Evolutionary conservation across 2,888 invertebrate genomes (phyloP).

Genomic region (Pammene fasciana): DNA sequence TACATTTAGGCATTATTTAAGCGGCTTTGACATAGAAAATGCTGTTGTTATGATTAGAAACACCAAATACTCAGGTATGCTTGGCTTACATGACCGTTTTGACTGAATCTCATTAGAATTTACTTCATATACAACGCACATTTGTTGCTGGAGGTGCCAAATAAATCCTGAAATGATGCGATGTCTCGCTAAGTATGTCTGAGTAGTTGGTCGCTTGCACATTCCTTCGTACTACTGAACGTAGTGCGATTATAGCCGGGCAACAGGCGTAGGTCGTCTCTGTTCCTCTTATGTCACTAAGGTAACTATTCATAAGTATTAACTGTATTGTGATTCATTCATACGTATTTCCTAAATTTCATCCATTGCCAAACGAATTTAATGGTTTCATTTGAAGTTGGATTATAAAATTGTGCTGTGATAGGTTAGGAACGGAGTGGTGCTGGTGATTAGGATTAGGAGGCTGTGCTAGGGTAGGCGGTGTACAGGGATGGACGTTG

Average conservation of each 20-base stretch:
- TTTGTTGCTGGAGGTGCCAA: not conserved
- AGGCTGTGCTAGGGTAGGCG: conserved; percentile 42
- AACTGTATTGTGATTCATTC: conserved; percentile 81
- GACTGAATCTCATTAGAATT: conserved; percentile 26
- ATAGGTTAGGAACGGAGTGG: conserved; percentile 10
- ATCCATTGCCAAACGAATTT: conserved; percentile 70
- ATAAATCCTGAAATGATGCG: conserved; percentile 1
- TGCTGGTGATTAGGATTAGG: conserved; percentile 38
- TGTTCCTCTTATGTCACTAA: conserved; percentile 69
- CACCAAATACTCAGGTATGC: conserved; percentile 13
- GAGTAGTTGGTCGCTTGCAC: conserved; percentile 13
- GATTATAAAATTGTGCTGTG: conserved; percentile 63
- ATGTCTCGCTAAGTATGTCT: conserved; percentile 1
- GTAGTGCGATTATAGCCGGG: conserved; percentile 41
- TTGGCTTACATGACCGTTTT: conserved; percentile 9
- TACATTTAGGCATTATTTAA: not conserved
- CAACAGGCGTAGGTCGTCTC: conserved; percentile 63
- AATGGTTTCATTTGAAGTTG: conserved; percentile 60
- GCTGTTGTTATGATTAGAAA: conserved; percentile 14
- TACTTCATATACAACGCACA: conserved; percentile 5
- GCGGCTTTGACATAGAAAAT: conserved; percentile 10
- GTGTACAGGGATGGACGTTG: conserved; percentile 27
- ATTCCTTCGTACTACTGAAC: conserved; percentile 23
- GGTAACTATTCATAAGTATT: conserved; percentile 78
- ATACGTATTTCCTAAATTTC: conserved; percentile 66